phyloP scores from a whole-genome alignment of 2,888 invertebrate genomes.

The Zaprionus lineosus region DNA sequence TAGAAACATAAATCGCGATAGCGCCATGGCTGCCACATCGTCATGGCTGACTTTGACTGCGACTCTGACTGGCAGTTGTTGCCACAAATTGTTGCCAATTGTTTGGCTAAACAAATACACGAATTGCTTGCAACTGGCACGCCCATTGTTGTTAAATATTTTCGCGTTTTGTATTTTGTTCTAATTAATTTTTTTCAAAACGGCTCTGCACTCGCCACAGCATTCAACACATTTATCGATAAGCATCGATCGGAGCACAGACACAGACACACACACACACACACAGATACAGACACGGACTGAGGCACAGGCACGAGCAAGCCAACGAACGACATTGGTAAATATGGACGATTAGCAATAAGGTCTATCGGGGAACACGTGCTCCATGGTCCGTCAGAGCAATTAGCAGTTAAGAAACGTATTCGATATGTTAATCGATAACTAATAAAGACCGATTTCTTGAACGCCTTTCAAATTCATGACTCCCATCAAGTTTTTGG shows the following conservation, averaged over 20 bases:
- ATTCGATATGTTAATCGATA: too few relatives aligned
- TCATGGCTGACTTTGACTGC: conserved; percentile 51
- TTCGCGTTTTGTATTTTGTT: conserved; percentile 72
- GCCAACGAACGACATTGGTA: conserved; percentile 70
- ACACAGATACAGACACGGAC: too few relatives aligned
- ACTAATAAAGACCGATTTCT: too few relatives aligned
- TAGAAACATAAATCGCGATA: conserved; percentile 76
- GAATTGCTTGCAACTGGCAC: conserved; percentile 55
- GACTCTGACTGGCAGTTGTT: conserved; percentile 53
- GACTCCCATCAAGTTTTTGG: too few relatives aligned
- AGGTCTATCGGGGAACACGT: conserved; percentile 57
- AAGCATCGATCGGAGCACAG: conserved; percentile 69
- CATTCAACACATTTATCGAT: conserved; percentile 74
- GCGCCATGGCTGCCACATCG: conserved; percentile 57
- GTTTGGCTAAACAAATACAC: conserved; percentile 71
- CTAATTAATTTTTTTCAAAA: conserved; percentile 71
- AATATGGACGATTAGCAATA: conserved; percentile 71
- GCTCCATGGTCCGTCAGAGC: conserved; percentile 40
- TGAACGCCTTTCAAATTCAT: too few relatives aligned
- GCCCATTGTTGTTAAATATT: conserved; percentile 76
- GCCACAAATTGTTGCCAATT: conserved; percentile 75
- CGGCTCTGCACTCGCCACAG: conserved; percentile 45
- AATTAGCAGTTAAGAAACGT: conserved; percentile 2
- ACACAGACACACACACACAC: too few relatives aligned
- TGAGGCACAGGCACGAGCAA: conserved; percentile 10